Evolutionary conservation across 2,113 vertebrate genomes (phyloP).

Genomic region (Echinops telfairi): DNA sequence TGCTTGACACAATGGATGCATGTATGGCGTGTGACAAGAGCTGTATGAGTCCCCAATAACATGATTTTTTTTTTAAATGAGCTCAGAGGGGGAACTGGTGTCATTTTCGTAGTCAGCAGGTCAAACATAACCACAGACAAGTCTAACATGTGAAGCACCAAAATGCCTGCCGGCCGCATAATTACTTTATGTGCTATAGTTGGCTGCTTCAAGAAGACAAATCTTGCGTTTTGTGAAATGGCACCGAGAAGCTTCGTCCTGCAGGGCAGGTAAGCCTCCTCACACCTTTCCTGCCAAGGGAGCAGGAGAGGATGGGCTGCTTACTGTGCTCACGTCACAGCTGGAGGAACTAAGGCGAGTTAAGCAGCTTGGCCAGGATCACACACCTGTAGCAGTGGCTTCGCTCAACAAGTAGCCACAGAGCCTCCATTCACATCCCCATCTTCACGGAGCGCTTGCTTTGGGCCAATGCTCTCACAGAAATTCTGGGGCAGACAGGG

Average conservation of each 20-base stretch:
- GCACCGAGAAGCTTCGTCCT: not conserved
- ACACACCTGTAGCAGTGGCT: not conserved
- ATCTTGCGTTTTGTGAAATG: conserved; percentile 36
- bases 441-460: not conserved
- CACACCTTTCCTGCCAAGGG: not conserved
- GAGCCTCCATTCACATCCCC: not conserved
- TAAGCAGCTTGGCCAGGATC: not conserved
- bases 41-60: too few relatives aligned
- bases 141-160: too few relatives aligned
- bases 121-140: too few relatives aligned
- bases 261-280: not conserved
- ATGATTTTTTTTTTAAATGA: too few relatives aligned
- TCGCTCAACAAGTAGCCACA: not conserved
- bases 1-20: too few relatives aligned
- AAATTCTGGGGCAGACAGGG: not conserved
- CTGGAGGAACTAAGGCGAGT: conserved; percentile 2
- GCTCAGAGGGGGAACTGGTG: too few relatives aligned
- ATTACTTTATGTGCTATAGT: conserved; percentile 7
- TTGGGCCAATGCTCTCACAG: not conserved
- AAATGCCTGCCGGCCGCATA: not conserved
- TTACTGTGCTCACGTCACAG: not conserved
- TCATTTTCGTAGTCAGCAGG: too few relatives aligned
- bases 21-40: too few relatives aligned
- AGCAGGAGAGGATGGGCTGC: not conserved
- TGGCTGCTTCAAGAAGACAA: conserved; percentile 11